Evolutionary conservation across 2,888 invertebrate species (phyloP).

Genomic region (Leptothorax acervorum): DNA sequence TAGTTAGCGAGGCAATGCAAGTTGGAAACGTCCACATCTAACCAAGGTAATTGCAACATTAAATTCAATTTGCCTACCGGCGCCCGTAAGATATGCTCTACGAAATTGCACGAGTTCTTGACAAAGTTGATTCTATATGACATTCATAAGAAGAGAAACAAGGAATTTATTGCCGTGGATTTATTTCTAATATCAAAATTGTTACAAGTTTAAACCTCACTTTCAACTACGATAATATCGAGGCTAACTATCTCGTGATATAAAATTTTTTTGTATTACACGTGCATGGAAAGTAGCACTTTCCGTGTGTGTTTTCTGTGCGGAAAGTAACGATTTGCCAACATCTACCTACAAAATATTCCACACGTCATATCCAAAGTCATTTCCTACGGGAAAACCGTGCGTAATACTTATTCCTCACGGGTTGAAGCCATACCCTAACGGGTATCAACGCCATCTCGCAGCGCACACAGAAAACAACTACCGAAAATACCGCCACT

Average conservation of each 20-base stretch:
- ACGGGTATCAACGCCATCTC: too few species aligned
- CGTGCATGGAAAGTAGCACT: too few species aligned
- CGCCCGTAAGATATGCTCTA: slow-evolving; percentile 1
- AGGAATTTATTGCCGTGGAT: not conserved
- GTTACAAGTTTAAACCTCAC: not conserved
- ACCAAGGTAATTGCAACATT: slow-evolving; percentile 54
- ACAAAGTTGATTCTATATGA: slow-evolving; percentile 11
- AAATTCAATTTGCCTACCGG: slow-evolving; percentile 54
- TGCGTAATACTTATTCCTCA: too few species aligned
- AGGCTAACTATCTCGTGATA: not conserved
- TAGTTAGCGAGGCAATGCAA: slow-evolving; percentile 60
- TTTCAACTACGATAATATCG: not conserved
- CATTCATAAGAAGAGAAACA: slow-evolving; percentile 18
- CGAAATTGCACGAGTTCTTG: slow-evolving; percentile 31
- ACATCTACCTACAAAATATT: too few species aligned
- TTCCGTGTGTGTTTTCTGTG: too few species aligned
- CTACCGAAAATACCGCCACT: too few species aligned
- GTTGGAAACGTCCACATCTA: slow-evolving; percentile 52
- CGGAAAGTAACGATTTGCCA: too few species aligned
- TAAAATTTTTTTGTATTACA: not conserved
- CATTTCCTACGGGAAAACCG: too few species aligned
- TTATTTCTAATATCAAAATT: slow-evolving; percentile 24
- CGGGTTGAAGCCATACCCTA: too few species aligned
- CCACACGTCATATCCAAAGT: too few species aligned
- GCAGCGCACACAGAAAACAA: too few species aligned